A percentile compares a stretch with the other conserved stretches of the same genome.
Evolutionary conservation across 2,888 invertebrate species (phyloP).

Genomic region (Yponomeuta sedellus): DNA sequence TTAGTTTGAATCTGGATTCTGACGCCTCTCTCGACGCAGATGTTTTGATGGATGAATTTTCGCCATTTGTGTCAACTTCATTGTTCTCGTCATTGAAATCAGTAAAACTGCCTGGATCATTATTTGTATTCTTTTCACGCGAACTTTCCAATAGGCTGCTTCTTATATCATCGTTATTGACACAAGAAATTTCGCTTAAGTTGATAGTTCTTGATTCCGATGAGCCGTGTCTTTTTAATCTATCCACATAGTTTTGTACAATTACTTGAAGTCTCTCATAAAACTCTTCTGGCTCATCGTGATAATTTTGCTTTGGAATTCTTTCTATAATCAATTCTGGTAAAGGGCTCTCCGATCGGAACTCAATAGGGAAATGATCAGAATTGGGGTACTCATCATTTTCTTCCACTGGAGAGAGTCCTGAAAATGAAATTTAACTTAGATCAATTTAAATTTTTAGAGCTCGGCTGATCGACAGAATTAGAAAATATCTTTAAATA

Average conservation of each 20-base stretch:
- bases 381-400: conserved; percentile 19
- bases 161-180: neutral
- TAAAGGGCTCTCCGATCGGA: conserved; percentile 27
- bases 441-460: neutral
- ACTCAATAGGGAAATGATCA: neutral
- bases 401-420: conserved; percentile 33
- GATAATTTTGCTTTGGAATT: conserved; percentile 27
- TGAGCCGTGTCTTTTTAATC: neutral
- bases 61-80: neutral
- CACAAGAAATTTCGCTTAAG: neutral
- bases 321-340: conserved; percentile 38
- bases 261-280: conserved; percentile 27
- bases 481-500: conserved; percentile 18
- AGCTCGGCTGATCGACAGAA: conserved; percentile 14
- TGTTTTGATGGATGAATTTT: neutral
- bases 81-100: neutral
- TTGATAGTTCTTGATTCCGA: neutral
- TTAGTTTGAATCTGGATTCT: neutral
- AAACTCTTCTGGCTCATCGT: conserved; percentile 33
- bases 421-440: conserved; percentile 21
- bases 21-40: neutral
- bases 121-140: neutral
- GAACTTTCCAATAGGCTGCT: neutral
- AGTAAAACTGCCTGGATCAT: neutral
- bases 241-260: neutral